phyloP scores from a whole-genome alignment of 1,140 invertebrate genomes.

The Hycleus phaleratus region DNA sequence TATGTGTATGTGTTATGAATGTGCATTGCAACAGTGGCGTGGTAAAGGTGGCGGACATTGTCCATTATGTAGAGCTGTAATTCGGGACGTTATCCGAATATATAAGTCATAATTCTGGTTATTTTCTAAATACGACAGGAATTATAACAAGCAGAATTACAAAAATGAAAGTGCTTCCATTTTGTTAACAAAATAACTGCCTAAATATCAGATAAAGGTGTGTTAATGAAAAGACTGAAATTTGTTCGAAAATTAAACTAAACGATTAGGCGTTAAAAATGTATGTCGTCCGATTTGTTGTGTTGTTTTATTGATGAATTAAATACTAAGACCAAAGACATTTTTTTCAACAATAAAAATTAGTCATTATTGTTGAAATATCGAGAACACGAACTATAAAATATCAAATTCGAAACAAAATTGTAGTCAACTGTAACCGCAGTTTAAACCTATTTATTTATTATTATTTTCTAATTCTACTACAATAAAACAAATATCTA shows the following conservation, averaged over 20 bases:
- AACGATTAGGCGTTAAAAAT: too few species aligned
- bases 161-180: conserved; percentile 9
- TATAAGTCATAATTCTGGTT: conserved; percentile 69
- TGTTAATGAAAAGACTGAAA: not conserved
- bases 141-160: not conserved
- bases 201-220: conserved; percentile 2
- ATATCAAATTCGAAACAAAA: not conserved
- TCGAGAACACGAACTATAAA: too few species aligned
- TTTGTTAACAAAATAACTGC: conserved; percentile 1
- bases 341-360: conserved; percentile 12
- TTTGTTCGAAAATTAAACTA: too few species aligned
- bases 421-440: conserved; percentile 18
- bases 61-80: conserved; percentile 86
- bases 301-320: too few species aligned
- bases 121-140: not conserved
- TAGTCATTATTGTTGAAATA: conserved; percentile 20
- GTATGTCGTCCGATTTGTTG: too few species aligned
- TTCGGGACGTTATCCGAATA: conserved; percentile 90
- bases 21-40: conserved; percentile 85
- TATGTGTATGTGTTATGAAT: conserved; percentile 98
- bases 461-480: conserved; percentile 4
- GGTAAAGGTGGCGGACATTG: conserved; percentile 85
- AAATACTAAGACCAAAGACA: conserved; percentile 19
- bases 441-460: conserved; percentile 28
- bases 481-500: not conserved